Conservation (phyloP, 2,113 vertebrate species). For the Passer montanus region DNA sequence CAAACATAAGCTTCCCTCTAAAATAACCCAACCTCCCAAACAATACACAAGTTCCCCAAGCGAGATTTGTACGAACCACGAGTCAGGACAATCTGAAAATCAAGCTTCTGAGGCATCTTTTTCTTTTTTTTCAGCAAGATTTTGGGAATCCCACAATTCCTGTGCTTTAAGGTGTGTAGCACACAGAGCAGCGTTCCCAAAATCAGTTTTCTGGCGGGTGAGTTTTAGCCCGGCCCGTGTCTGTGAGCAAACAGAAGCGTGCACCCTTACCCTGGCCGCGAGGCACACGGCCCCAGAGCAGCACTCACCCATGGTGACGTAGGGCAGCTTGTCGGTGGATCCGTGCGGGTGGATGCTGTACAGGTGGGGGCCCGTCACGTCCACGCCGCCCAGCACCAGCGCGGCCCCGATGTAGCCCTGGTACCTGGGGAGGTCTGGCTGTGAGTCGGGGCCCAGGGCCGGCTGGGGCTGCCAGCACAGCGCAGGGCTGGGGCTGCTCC, state of each 20-base stretch:
- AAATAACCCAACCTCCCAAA: background rate
- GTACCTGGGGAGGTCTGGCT: slow-evolving; percentile 76
- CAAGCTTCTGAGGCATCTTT: background rate
- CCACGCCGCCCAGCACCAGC: slow-evolving; percentile 93
- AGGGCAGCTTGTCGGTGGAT: slow-evolving; percentile 96
- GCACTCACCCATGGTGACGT: slow-evolving; percentile 94
- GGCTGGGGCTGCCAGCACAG: background rate
- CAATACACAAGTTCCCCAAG: background rate
- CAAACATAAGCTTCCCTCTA: background rate
- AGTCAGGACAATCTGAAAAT: background rate
- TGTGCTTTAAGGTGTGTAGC: background rate
- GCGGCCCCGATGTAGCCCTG: slow-evolving; percentile 97
- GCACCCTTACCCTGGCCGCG: too few species aligned
- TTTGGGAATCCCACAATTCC: background rate
- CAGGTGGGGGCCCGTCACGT: slow-evolving; percentile 90
- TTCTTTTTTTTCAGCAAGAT: background rate
- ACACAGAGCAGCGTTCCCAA: fast-evolving
- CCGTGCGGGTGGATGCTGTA: slow-evolving; percentile 99
- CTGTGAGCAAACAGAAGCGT: background rate
- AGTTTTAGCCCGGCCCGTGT: fast-evolving
- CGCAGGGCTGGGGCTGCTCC: fast-evolving
- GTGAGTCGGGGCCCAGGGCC: background rate
- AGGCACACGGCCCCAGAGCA: background rate
- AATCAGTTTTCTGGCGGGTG: fast-evolving
- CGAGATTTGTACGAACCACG: fast-evolving